Evolutionary conservation across 2,888 invertebrate species (phyloP), one percentile per base, ranked within the genome.

Genomic region (Tolmerus cingulatus): DNA sequence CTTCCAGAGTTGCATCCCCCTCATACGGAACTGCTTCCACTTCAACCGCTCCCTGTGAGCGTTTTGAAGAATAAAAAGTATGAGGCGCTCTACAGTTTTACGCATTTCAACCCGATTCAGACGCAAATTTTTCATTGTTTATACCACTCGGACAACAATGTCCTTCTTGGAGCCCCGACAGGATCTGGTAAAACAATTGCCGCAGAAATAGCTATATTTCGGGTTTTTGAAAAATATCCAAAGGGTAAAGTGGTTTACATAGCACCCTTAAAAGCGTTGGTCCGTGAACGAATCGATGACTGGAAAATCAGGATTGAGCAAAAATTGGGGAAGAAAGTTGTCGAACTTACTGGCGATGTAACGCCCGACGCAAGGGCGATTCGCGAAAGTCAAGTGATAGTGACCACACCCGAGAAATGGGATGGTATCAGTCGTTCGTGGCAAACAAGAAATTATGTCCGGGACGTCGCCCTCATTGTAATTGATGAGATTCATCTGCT

Each of bases 351-450:
- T 76, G 99, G 99, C 91, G 96, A 97, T 91, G 96, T 97, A 0
- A 96, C 97, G 0, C 98, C 98, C 0, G 97, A 97, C 91, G 94
- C 96, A 86, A 94, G 95, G 88, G 96, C 97, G 0, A 97, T 99
- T 87, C 94, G 95, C 0, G 95, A 93, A 84, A 96, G 98, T 0
- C 96, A 97, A 91, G 96, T 99, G 0, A 99, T 99, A 89, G 98
- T 99, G 0, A 99, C 99, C 0, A 99, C 99, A 0, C 99, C 99
- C 0, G 99, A 99, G 93, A 99, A 99, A 92, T 99, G 99, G 99
- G 99, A 99, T 93, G 99, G 99, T 86, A 97, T 99, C 90, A 98
- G 98, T 93, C 95, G 99, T 88, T 98, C 98, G 88, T 99, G 99
- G 99, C 98, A 99, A 91, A 98, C 98, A 0, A 95, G 99, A 90